Evolutionary conservation across 37 sponge, comb jelly and placozoan genomes (phyloP).

Genomic region (Geodia barretti): DNA sequence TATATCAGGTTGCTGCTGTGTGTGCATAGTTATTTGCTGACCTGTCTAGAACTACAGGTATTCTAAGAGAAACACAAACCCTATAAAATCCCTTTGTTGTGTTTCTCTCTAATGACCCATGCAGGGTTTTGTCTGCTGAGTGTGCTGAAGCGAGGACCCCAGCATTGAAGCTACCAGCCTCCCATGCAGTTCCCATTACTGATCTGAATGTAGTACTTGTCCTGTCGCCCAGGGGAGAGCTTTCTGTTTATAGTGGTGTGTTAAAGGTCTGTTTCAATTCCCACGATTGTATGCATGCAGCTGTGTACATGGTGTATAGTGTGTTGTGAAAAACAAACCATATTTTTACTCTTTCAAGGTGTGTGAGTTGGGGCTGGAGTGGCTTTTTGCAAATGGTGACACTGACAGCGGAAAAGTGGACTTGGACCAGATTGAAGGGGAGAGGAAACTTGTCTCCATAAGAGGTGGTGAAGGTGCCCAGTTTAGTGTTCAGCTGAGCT

Average conservation of each 20-base stretch:
- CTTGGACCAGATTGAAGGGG: neutral
- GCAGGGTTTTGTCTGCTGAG: too few relatives aligned
- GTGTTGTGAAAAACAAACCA: neutral
- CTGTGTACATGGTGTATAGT: neutral
- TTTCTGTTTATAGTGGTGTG: slow-evolving; percentile 31
- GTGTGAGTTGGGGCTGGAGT: neutral
- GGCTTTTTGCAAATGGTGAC: neutral
- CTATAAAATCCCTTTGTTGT: neutral
- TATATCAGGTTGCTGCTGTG: too few relatives aligned
- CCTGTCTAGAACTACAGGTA: too few relatives aligned
- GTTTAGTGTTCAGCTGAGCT: neutral
- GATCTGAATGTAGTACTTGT: slow-evolving; percentile 39
- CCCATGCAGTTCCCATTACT: slow-evolving; percentile 21
- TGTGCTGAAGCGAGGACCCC: too few relatives aligned
- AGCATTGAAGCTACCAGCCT: slow-evolving; percentile 17
- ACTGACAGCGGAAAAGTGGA: neutral
- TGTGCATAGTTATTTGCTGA: too few relatives aligned
- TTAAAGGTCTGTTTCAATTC: slow-evolving; percentile 10
- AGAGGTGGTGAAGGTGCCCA: neutral
- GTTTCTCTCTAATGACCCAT: neutral
- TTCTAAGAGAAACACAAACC: neutral
- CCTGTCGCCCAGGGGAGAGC: neutral
- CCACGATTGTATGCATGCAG: neutral
- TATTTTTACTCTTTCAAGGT: neutral
- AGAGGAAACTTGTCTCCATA: neutral